These are phyloP conservation scores for Syrrhaptes paradoxus DNA, from an alignment of 2,113 vertebrate genomes.

Conservation along the genomic window DNA sequence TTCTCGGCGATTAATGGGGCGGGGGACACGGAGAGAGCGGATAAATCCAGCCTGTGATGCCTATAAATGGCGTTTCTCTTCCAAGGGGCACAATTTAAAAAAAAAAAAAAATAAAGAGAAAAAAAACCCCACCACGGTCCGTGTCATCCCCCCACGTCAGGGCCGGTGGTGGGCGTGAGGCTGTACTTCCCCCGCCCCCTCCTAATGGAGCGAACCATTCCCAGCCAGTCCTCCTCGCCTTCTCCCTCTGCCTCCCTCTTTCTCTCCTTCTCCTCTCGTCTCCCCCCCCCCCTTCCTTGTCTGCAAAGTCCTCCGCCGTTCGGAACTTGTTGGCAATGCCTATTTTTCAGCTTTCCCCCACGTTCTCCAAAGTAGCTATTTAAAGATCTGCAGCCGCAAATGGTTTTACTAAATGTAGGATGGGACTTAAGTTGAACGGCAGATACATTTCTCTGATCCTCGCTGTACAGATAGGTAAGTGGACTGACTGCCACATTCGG, in stretches of 20 bases:
- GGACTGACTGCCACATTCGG: conserved; percentile 42
- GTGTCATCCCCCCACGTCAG: conserved; percentile 85
- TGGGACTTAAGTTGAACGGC: conserved; percentile 96
- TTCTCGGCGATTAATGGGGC: neutral
- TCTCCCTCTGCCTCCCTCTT: conserved; percentile 48
- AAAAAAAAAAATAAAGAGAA: neutral
- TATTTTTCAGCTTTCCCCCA: conserved; percentile 80
- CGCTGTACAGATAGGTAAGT: conserved; percentile 94
- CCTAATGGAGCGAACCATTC: conserved; percentile 88
- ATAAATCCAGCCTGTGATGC: conserved; percentile 63
- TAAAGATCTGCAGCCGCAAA: conserved; percentile 87
- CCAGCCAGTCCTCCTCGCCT: conserved; percentile 71
- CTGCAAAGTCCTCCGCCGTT: conserved; percentile 79
- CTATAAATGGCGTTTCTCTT: conserved; percentile 77
- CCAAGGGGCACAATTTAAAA: conserved; percentile 74
- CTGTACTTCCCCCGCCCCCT: conserved; percentile 83
- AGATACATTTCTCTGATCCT: conserved; percentile 91
- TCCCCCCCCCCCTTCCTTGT: conserved; percentile 76
- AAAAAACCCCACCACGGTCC: conserved; percentile 58
- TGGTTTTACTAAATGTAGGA: conserved; percentile 94
- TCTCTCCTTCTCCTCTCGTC: conserved; percentile 63
- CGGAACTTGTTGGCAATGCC: conserved; percentile 87
- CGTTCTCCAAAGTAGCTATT: conserved; percentile 84
- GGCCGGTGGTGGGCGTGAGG: conserved; percentile 85
- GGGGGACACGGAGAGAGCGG: conserved; percentile 18